phyloP scores from a whole-genome alignment of 2,797 vertebrate genomes.

The Pangasius djambal region DNA sequence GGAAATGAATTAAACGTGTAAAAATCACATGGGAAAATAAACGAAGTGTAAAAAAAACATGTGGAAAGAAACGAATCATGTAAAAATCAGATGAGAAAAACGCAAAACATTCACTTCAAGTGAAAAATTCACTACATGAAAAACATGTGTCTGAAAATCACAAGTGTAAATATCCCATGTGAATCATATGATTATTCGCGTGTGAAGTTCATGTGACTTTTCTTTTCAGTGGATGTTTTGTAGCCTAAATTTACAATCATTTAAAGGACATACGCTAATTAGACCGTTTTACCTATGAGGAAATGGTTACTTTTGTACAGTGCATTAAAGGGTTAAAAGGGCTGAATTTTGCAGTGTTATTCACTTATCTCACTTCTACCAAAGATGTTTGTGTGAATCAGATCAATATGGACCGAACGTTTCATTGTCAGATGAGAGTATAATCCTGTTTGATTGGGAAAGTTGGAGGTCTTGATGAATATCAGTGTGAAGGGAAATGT shows the following conservation, averaged over 20 bases:
- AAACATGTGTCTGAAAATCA: not conserved
- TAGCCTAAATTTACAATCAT: not conserved
- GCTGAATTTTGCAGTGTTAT: not conserved
- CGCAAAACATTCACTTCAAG: not conserved
- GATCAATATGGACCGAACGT: not conserved
- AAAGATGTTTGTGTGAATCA: not conserved
- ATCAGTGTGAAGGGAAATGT: slow-evolving; percentile 24
- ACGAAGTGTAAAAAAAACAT: not conserved
- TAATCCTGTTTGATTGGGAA: slow-evolving; percentile 1
- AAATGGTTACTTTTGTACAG: not conserved
- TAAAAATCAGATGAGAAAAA: not conserved
- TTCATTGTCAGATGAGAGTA: not conserved
- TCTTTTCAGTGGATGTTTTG: not conserved
- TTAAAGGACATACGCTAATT: not conserved
- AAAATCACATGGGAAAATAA: not conserved
- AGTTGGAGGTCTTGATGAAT: slow-evolving; percentile 10
- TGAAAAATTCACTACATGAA: not conserved
- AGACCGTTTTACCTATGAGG: not conserved
- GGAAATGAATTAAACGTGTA: not conserved
- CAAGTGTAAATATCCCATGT: not conserved
- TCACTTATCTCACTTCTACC: not conserved
- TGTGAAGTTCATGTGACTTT: not conserved
- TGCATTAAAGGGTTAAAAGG: not conserved
- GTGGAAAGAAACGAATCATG: not conserved
- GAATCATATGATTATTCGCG: not conserved